phyloP scores from a whole-genome alignment of 1,140 invertebrate genomes.

The Mercenaria mercenaria region DNA sequence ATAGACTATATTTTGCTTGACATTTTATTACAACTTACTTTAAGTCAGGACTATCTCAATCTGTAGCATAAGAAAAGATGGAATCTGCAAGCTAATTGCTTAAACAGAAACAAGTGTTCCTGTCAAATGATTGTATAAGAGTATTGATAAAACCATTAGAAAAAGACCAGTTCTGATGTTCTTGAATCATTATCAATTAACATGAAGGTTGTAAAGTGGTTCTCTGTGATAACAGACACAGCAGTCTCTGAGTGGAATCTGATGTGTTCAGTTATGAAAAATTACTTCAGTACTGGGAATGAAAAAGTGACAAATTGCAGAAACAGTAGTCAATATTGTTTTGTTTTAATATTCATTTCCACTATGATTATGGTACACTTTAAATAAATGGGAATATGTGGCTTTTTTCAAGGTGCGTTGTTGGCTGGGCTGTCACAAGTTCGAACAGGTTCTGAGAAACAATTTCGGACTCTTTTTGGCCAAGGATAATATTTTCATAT shows the following conservation, averaged over 20 bases:
- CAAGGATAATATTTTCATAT: too few relatives aligned
- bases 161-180: neutral
- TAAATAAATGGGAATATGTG: too few relatives aligned
- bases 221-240: neutral
- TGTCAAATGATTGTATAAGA: slow-evolving; percentile 3
- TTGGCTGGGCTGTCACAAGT: too few relatives aligned
- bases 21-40: too few relatives aligned
- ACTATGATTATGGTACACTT: too few relatives aligned
- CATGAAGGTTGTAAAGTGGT: neutral
- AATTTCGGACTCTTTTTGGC: too few relatives aligned
- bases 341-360: too few relatives aligned
- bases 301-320: too few relatives aligned
- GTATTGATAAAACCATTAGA: slow-evolving; percentile 9
- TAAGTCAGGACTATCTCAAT: neutral
- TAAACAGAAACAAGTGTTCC: neutral
- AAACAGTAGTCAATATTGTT: too few relatives aligned
- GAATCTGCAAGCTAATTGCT: neutral
- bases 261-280: neutral
- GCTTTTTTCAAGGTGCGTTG: too few relatives aligned
- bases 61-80: neutral
- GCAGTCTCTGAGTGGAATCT: neutral
- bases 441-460: too few relatives aligned
- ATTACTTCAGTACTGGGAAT: neutral
- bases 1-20: too few relatives aligned
- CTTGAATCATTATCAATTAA: slow-evolving; percentile 8